Conservation (phyloP, 2,113 vertebrate species). For the Austrofundulus limnaeus region DNA sequence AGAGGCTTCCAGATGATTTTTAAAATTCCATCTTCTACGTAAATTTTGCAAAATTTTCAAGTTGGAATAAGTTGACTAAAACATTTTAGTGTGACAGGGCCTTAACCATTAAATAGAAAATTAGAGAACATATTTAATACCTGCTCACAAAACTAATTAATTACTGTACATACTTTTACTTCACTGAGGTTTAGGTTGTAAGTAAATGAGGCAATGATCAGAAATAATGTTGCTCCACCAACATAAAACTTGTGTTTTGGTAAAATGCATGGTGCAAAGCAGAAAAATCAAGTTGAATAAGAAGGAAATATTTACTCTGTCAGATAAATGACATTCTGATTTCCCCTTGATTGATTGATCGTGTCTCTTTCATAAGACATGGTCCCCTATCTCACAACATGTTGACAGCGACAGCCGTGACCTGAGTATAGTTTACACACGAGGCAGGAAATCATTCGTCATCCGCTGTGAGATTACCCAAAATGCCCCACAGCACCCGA, state of each 20-base stretch:
- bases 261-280: not conserved
- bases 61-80: too few species aligned
- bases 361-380: slow-evolving; percentile 29
- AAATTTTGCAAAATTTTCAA: too few species aligned
- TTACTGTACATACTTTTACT: not conserved
- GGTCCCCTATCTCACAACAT: slow-evolving; percentile 22
- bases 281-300: slow-evolving; percentile 31
- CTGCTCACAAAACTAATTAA: too few species aligned
- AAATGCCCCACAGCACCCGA: slow-evolving; percentile 9
- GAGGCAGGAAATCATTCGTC: slow-evolving; percentile 59
- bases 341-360: slow-evolving; percentile 44
- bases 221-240: not conserved
- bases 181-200: too few species aligned
- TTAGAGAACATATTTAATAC: too few species aligned
- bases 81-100: too few species aligned
- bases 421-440: slow-evolving; percentile 41
- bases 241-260: not conserved
- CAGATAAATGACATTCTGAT: slow-evolving; percentile 10
- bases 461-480: slow-evolving; percentile 6
- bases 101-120: not conserved
- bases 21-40: too few species aligned
- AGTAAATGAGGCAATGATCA: too few species aligned
- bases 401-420: slow-evolving; percentile 46
- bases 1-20: too few species aligned
- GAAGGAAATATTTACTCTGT: not conserved